Evolutionary conservation across 2,888 invertebrate species (phyloP), one percentile per base, ranked within the genome.

Genomic region (Dermolepida albohirtum): DNA sequence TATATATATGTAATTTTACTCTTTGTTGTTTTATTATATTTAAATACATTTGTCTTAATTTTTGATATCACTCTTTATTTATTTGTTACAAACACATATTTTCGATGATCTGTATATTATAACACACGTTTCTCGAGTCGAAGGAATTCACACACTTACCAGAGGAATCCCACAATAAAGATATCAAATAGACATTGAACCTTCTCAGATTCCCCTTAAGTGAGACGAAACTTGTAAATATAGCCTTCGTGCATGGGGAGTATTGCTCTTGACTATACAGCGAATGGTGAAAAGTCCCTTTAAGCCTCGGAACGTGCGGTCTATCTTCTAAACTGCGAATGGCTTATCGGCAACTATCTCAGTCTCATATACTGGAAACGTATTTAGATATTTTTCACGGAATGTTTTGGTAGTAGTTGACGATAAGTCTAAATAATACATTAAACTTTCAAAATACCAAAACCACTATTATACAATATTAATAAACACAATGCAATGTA

Each of bases 181-280:
- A 75, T 75, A 76, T 77, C 76, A 74, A 75, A 72, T 72, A 73
- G 74, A 70, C 74, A 72, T 78, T 74, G 70, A 73, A 73, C 73
- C 68, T 63, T 59, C 70, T 71, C 70, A 69, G 70, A 72, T 75
- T 73, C 70, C 73, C 74, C 73, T 75, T 75, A 75, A 64, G 64
- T 44, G 29, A 43, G 54, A 64, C 17, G 47, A 41, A 64, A 77
- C 74, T 76, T 76, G 74, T 72, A 74, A 76, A 76, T 67, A 71
- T 71, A 70, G 66, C 65, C 67, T 55, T 14, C 47, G 8, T 17
- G 63, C 62, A 67, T 65, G 63, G 70, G 65, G 67, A 57, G 65
- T 64, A 57, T 64, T 69, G 65, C 70, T 67, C 71, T 70, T 68
- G 67, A 67, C 64, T 67, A 66, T 71, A 71, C 70, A 17, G 51